Percentiles rank a stretch among this genome's conserved stretches.
Evolutionary conservation across 2,888 invertebrate species (phyloP).

Genomic region (Teleiodes luculella): DNA sequence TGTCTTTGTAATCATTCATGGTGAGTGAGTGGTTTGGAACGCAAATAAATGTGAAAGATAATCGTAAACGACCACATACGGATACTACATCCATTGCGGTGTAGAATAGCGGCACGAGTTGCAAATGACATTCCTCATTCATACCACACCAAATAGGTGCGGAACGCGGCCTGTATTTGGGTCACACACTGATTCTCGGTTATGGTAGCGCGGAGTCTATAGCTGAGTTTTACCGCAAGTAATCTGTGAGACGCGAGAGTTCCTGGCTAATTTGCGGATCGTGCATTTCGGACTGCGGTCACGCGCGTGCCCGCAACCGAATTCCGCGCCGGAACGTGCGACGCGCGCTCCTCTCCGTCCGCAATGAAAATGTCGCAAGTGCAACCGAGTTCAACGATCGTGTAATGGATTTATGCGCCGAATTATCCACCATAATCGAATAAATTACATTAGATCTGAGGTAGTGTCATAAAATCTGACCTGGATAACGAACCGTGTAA

Average conservation of each 20-base stretch:
- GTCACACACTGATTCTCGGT: slow-evolving; percentile 66
- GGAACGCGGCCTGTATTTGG: slow-evolving; percentile 54
- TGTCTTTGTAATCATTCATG: slow-evolving; percentile 39
- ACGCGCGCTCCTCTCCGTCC: not conserved
- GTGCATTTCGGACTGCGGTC: slow-evolving; percentile 66
- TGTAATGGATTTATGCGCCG: slow-evolving; percentile 11
- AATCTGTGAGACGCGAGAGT: slow-evolving; percentile 55
- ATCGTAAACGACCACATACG: slow-evolving; percentile 48
- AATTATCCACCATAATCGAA: slow-evolving; percentile 7
- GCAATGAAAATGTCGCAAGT: not conserved
- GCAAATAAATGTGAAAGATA: slow-evolving; percentile 55
- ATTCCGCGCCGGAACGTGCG: slow-evolving; percentile 47
- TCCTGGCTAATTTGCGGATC: slow-evolving; percentile 64
- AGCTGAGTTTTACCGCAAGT: slow-evolving; percentile 64
- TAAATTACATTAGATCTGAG: slow-evolving; percentile 5
- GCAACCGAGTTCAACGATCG: slow-evolving; percentile 19
- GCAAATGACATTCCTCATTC: slow-evolving; percentile 66
- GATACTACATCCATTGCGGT: slow-evolving; percentile 54
- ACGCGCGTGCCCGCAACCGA: slow-evolving; percentile 58
- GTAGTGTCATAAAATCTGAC: not conserved
- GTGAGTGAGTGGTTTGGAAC: slow-evolving; percentile 41
- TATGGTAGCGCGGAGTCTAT: slow-evolving; percentile 56
- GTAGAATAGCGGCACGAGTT: slow-evolving; percentile 54
- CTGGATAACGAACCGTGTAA: not conserved
- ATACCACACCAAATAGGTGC: slow-evolving; percentile 57